Base-by-base conservation (phyloP, 2,888 invertebrate species). In the Lissonota sp. region DNA sequence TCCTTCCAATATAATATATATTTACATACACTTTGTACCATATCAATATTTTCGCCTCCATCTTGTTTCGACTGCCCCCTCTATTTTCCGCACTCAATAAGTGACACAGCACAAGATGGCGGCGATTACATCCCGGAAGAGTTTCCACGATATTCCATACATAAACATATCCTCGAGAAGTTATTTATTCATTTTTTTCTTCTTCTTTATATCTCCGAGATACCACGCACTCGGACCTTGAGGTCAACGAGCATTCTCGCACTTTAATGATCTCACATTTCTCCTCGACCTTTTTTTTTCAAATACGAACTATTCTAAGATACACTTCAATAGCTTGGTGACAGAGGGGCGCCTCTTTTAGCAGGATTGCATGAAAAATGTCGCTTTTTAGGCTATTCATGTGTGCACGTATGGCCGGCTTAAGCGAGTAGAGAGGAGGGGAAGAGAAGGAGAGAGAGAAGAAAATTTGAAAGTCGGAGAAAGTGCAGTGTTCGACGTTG, bases 381-480 rank as follows among this genome's bases (percentile, higher is more conserved):
- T 26, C 26, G 26, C 26, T 26, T 26, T 26, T 26, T 26, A 1
- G 26, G 26, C 26, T 3, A 26, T 26, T 26, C 26, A 26, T 26
- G 3, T 3, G 26, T 26, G 26, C 26, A 26, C 26, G 1, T 26
- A 26, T 26, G 26, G 1, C 26, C 26, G 26, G 1, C 26, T 26
- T 26, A 3, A 26, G 26, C 1, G 44, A 44, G 44, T 10, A 4
- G 44, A 60, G 37, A 8, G 37, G 16, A 49, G 46, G 26, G 12
- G n/a, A n/a, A 70, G 69, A 55, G 57, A 40, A 57, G 49, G 60
- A 14, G 63, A 26, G 72, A 73, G 72, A 67, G 72, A 84, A 82
- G 85, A 87, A 88, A 90, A 91, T 91, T 90, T 90, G 91, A 91
- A 91, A 90, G 91, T 90, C 88, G 89, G 91, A 88, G 91, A 90